Evolutionary conservation across 2,888 invertebrate genomes (phyloP), one percentile per base, ranked within the genome.

Genomic region (Bombylius major): DNA sequence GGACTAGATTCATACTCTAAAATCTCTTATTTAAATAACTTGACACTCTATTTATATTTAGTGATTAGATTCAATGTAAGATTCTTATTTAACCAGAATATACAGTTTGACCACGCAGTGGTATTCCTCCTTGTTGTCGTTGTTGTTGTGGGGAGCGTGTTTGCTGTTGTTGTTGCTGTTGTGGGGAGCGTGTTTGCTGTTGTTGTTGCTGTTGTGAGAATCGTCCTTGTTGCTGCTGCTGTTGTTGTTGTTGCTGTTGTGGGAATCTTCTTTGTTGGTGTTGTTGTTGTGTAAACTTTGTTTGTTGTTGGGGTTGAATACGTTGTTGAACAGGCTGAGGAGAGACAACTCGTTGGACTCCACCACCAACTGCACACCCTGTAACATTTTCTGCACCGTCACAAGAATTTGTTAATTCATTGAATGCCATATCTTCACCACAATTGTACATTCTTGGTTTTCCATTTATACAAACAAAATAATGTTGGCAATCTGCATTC

Each of bases 351-450:
- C 39, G 39, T 42, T 4, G 11, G 5, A 6, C 4, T 11, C 42
- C 14, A 5, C 67, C 61, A 9, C 65, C 68, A 11, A 58, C 55
- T 57, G 81, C 82, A 70, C 92, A 92, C 60, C 81, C 82, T 5
- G 83, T 79, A 12, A 91, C 87, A 69, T 89, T 86, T 63, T 87
- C 88, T 52, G 84, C 81, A 5, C 82, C 84, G 53, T 89, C 87
- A 66, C 92, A 93, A 39, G 80, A 74, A 52, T 81, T 81, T 2
- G 79, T 81, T 48, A 83, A 73, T 13, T 86, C 84, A 67, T 89
- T 90, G 71, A 86, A 93, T 4, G 86, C 91, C 32, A 80, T 78
- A 60, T 84, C 86, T 57, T 83, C 82, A 1, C 87, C 87, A 65
- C 93, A 93, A 58, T 81, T 80, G 60, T 86, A 80, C 39, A 86